phyloP scores from a whole-genome alignment of 2,888 invertebrate species.

The Melanophora roralis region DNA sequence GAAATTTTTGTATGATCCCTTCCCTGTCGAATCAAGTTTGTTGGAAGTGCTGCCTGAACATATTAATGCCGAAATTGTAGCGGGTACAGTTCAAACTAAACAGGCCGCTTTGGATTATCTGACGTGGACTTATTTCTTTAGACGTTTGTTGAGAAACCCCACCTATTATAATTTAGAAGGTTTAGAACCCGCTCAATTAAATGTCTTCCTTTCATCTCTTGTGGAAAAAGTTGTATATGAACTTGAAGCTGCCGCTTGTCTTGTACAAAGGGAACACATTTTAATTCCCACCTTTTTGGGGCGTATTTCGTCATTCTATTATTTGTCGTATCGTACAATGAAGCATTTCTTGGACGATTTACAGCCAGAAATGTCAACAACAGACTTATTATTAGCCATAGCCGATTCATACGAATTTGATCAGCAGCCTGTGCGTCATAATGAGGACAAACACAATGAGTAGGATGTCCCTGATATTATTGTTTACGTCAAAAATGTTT shows the following conservation, averaged over 20 bases:
- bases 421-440: conserved; percentile 97
- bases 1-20: conserved; percentile 98
- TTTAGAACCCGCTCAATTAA: conserved; percentile 83
- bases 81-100: conserved; percentile 95
- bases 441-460: conserved; percentile 96
- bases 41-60: conserved; percentile 95
- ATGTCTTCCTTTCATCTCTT: conserved; percentile 86
- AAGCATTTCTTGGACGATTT: conserved; percentile 87
- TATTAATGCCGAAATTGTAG: conserved; percentile 97
- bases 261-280: conserved; percentile 81
- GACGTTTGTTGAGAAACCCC: conserved; percentile 94
- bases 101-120: conserved; percentile 97
- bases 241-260: conserved; percentile 87
- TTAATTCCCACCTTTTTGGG: conserved; percentile 86
- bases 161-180: conserved; percentile 90
- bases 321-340: conserved; percentile 94
- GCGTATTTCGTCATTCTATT: conserved; percentile 96
- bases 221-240: conserved; percentile 87
- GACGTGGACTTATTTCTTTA: conserved; percentile 99
- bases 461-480: conserved; percentile 73
- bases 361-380: conserved; percentile 81
- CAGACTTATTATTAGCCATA: conserved; percentile 87
- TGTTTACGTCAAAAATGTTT: neutral
- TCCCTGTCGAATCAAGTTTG: conserved; percentile 98
- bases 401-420: conserved; percentile 93